Conservation (phyloP, 1,140 invertebrate genomes). For the Acarapis woodi region DNA sequence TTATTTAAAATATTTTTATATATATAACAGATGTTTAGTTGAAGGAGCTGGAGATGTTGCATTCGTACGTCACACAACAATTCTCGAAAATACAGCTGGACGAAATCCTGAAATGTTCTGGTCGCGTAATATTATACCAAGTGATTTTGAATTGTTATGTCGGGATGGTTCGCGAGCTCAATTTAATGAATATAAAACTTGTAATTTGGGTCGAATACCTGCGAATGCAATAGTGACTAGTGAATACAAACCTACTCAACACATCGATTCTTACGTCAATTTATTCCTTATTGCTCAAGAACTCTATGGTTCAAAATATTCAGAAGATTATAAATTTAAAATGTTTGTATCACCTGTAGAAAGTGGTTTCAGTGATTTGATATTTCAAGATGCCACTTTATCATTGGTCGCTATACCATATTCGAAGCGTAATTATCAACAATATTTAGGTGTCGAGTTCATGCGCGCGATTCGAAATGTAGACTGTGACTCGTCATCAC, state of each 20-base stretch:
- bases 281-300: conserved; percentile 67
- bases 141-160: conserved; percentile 77
- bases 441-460: conserved; percentile 40
- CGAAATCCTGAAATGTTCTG: conserved; percentile 52
- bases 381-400: conserved; percentile 68
- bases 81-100: conserved; percentile 64
- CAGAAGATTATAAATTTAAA: conserved; percentile 49
- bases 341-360: conserved; percentile 65
- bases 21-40: no score
- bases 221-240: conserved; percentile 68
- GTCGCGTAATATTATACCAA: conserved; percentile 62
- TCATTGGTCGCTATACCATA: conserved; percentile 33
- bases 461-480: conserved; percentile 40
- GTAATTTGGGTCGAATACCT: conserved; percentile 67
- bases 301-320: conserved; percentile 49
- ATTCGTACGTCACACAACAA: conserved; percentile 63
- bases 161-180: conserved; percentile 39
- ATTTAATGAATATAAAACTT: conserved; percentile 18
- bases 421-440: conserved; percentile 28
- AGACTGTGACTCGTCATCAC: conserved; percentile 29
- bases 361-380: conserved; percentile 48
- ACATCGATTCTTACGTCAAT: conserved; percentile 52
- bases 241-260: conserved; percentile 38
- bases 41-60: conserved; percentile 83
- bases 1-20: no score